These are phyloP conservation scores for Callocephalon fimbriatum DNA, from an alignment of 2,113 vertebrate genomes.

Conservation along the genomic window DNA sequence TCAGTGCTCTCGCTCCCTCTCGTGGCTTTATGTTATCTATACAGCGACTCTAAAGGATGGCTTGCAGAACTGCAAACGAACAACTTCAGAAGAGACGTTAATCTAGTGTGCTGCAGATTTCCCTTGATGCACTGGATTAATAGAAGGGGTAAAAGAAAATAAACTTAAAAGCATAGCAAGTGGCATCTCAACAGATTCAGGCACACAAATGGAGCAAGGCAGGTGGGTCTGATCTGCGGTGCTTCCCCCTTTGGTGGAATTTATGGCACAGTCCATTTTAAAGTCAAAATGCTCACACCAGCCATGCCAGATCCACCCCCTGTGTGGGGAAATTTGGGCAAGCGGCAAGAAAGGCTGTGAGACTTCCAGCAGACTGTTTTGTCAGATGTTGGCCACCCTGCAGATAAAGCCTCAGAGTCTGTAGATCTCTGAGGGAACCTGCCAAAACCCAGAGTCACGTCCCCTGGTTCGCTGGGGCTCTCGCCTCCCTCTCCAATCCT, in stretches of 20 bases:
- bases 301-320: background rate
- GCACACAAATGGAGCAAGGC: accelerated
- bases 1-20: constrained; percentile 46
- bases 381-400: constrained; percentile 12
- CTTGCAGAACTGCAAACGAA: background rate
- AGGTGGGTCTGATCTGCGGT: background rate
- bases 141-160: background rate
- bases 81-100: too few relatives aligned
- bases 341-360: background rate
- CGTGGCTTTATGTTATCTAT: background rate
- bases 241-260: background rate
- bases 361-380: background rate
- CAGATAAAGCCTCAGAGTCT: background rate
- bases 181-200: background rate
- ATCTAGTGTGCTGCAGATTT: background rate
- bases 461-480: background rate
- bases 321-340: background rate
- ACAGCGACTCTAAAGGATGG: accelerated
- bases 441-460: background rate
- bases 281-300: background rate
- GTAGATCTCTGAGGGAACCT: background rate
- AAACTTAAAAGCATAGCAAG: background rate
- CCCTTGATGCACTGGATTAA: background rate
- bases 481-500: background rate
- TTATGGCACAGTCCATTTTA: background rate